Base-by-base conservation (phyloP, 1,140 invertebrate species). In the Drosophila kohkoa region DNA sequence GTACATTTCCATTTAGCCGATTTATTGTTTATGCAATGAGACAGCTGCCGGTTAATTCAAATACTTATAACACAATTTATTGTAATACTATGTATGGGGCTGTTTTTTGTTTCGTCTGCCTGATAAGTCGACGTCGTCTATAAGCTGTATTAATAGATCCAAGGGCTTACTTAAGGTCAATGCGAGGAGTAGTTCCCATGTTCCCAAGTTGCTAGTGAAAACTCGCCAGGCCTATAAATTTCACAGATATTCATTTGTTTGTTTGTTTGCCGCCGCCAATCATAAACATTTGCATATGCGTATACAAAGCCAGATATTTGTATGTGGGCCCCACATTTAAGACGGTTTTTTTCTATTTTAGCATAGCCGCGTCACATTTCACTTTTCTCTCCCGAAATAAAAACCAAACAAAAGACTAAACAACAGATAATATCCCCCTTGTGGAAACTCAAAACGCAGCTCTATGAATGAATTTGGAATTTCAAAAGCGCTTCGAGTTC, bases 261-360 rank as follows among this genome's bases (percentile, higher is more conserved):
- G 0, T 20, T 20, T 25, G 20, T 25, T 25, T 25, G 63, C n/a
- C 51, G 58, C 77, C 49, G 72, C 52, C 71, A 76, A 76, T 83
- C 81, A 80, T 83, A 77, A 80, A 85, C 81, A 87, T 87, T 87
- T 88, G 82, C 82, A 88, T 87, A 82, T 88, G 82, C 83, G 82
- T 87, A 79, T 41, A 87, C 71, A 87, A 68, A 78, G 69, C 68
- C 43, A 41, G 38, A 51, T 30, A 71, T 79, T 88, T 86, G 76
- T 79, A 45, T 41, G 46, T n/a, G 52, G 67, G 30, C 35, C 45
- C 41, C 55, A 32, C 20, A 63, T 73, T 58, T 59, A 41, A 72
- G 25, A 45, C 25, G 20, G 20, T 25, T 25, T 25, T 25, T 4
- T 46, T 72, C 51, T 49, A 51, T 75, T 83, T 88, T 80, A 87